These are phyloP conservation scores for Cladopsammia gracilis DNA, from an alignment of 64 coral and sea anemone species.

Conservation along the genomic window DNA sequence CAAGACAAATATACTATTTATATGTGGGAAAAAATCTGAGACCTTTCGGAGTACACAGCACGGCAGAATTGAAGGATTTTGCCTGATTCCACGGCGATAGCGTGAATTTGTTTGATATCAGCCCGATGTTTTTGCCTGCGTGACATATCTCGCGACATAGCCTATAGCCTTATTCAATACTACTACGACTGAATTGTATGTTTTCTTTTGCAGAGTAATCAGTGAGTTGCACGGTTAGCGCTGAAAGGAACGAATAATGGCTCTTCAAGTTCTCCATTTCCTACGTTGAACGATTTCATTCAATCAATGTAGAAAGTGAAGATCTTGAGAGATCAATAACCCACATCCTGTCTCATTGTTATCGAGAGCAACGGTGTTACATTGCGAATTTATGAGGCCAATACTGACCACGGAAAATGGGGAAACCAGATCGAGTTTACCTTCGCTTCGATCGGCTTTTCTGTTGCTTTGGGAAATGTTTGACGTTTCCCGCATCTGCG, in stretches of 20 bases:
- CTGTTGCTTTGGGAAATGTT: slow-evolving; percentile 87
- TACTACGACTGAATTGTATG: not conserved
- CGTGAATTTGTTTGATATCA: too few species aligned
- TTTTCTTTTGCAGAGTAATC: slow-evolving; percentile 41
- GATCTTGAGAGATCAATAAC: slow-evolving; percentile 17
- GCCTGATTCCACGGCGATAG: too few species aligned
- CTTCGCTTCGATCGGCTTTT: slow-evolving; percentile 84
- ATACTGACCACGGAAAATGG: slow-evolving; percentile 78
- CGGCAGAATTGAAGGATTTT: too few species aligned
- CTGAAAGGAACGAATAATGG: not conserved
- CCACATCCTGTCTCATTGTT: slow-evolving; percentile 25
- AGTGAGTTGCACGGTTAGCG: not conserved
- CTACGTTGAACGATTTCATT: slow-evolving; percentile 17
- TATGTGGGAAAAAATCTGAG: too few species aligned
- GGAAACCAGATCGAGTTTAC: slow-evolving; percentile 87
- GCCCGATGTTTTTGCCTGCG: too few species aligned
- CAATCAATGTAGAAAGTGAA: slow-evolving; percentile 12
- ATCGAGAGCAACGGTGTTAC: slow-evolving; percentile 51
- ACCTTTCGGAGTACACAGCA: too few species aligned
- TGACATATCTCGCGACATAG: too few species aligned
- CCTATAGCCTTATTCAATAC: not conserved
- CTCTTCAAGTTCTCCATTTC: slow-evolving; percentile 22
- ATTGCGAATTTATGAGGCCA: slow-evolving; percentile 20
- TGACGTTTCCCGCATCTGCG: slow-evolving; percentile 92
- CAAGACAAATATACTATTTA: too few species aligned